These are phyloP conservation scores for Gadus chalcogrammus DNA, from an alignment of 2,113 vertebrate species.

Conservation along the genomic window DNA sequence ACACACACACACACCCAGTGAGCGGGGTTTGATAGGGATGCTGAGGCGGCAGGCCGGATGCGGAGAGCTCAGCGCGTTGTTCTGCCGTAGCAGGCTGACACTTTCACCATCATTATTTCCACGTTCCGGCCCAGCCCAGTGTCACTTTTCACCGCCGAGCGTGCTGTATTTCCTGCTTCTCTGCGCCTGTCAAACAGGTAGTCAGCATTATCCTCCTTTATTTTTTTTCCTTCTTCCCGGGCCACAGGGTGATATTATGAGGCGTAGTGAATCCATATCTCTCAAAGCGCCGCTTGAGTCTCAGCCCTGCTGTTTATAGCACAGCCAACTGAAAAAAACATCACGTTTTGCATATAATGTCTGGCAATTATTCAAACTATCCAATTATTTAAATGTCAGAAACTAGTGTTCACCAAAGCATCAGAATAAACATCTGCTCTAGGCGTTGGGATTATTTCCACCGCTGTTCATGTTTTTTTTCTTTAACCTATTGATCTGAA, in stretches of 20 bases:
- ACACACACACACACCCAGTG: conserved; percentile 22
- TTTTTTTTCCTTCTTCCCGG: not conserved
- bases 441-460: not conserved
- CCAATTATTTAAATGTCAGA: too few species aligned
- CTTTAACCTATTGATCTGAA: not conserved
- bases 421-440: too few species aligned
- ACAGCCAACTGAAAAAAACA: too few species aligned
- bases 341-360: too few species aligned
- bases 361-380: too few species aligned
- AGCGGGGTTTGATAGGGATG: too few species aligned
- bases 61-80: not conserved
- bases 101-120: conserved; percentile 51
- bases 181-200: conserved; percentile 34
- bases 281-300: too few species aligned
- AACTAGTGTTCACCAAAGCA: too few species aligned
- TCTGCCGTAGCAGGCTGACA: conserved; percentile 25
- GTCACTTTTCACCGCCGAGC: conserved; percentile 16
- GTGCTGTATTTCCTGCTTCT: conserved; percentile 1
- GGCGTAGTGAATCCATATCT: not conserved
- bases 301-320: too few species aligned
- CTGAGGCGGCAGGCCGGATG: too few species aligned
- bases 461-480: not conserved
- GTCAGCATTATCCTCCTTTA: too few species aligned
- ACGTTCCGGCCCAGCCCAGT: conserved; percentile 40
- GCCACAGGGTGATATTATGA: conserved; percentile 21